phyloP scores from a whole-genome alignment of 1,140 invertebrate genomes.

The Achroia grisella region DNA sequence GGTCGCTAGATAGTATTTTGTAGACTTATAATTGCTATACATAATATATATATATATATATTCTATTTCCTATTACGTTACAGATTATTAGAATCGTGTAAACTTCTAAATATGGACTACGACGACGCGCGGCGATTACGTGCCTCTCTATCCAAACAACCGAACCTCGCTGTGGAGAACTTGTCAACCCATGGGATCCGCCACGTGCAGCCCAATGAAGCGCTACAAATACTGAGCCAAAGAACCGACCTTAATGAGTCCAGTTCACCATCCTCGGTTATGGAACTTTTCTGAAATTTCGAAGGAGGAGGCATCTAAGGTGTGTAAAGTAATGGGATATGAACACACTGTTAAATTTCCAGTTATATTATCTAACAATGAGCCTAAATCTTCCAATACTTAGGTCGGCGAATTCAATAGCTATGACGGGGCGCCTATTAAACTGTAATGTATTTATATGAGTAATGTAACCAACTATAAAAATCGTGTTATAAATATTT shows the following conservation, averaged over 20 bases:
- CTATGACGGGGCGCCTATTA: no score
- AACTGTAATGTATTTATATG: no score
- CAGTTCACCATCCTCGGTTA: constrained; percentile 35
- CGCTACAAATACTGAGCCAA: constrained; percentile 54
- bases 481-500: no score
- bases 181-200: constrained; percentile 21
- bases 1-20: neutral
- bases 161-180: constrained; percentile 7
- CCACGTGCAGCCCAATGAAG: constrained; percentile 30
- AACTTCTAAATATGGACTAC: constrained; percentile 82
- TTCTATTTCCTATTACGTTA: neutral
- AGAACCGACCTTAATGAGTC: constrained; percentile 53
- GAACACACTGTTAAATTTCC: no score
- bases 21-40: no score
- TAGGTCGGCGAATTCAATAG: no score
- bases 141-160: constrained; percentile 15
- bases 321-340: neutral
- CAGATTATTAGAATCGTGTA: constrained; percentile 87
- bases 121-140: constrained; percentile 85
- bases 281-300: constrained; percentile 58
- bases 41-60: no score
- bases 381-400: no score
- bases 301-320: constrained; percentile 49
- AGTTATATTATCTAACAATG: no score
- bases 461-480: no score